phyloP scores from a whole-genome alignment of 2,888 invertebrate species.

The Drosophila formosana region DNA sequence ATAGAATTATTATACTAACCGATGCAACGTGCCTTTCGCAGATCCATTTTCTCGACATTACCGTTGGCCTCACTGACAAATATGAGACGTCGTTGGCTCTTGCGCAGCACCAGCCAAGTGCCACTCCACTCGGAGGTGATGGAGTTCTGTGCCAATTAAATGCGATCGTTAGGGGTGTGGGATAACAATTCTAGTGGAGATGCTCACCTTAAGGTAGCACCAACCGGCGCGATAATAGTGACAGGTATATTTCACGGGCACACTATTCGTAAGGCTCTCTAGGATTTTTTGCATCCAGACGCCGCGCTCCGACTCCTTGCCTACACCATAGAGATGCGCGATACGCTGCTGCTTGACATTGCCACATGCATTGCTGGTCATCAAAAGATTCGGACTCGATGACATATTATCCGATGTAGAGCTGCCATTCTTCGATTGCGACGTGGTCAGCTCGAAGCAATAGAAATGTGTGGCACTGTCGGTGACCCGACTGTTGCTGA shows the following conservation, averaged over 20 bases:
- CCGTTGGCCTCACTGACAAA: conserved; percentile 84
- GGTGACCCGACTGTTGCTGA: conserved; percentile 85
- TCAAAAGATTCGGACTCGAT: conserved; percentile 83
- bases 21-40: conserved; percentile 92
- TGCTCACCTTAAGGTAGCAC: conserved; percentile 90
- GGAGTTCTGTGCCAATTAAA: conserved; percentile 68
- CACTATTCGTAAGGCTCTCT: conserved; percentile 89
- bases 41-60: conserved; percentile 89
- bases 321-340: conserved; percentile 85
- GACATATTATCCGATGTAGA: conserved; percentile 54
- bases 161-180: too few relatives aligned
- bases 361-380: conserved; percentile 82
- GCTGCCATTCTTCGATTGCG: conserved; percentile 80
- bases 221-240: conserved; percentile 92
- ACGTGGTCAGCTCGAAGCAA: conserved; percentile 84
- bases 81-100: conserved; percentile 87
- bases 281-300: conserved; percentile 93
- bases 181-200: too few relatives aligned
- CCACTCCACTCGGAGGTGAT: conserved; percentile 88
- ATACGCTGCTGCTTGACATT: conserved; percentile 83
- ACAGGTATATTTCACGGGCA: conserved; percentile 89
- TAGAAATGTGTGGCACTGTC: conserved; percentile 84
- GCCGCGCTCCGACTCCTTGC: conserved; percentile 84
- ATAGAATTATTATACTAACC: conserved; percentile 85
- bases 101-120: conserved; percentile 92